These are phyloP conservation scores for Leptinotarsa haldemani DNA, from an alignment of 2,888 invertebrate genomes.

Conservation along the genomic window DNA sequence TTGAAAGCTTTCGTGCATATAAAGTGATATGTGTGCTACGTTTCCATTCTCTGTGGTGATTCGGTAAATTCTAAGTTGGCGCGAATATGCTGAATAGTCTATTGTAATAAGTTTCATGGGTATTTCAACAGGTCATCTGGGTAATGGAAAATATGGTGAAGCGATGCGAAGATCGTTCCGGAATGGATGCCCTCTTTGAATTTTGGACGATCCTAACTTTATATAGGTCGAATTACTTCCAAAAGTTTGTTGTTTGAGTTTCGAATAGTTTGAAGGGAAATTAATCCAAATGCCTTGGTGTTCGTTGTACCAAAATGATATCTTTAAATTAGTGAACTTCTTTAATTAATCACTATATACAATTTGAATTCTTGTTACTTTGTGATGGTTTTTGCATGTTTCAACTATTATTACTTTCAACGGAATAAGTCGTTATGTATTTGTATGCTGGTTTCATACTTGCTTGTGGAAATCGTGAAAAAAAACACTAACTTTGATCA, in stretches of 20 bases:
- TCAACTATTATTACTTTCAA: too few species aligned
- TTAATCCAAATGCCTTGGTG: not conserved
- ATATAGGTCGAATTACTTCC: constrained; percentile 7
- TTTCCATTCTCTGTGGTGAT: constrained; percentile 18
- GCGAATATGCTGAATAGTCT: constrained; percentile 19
- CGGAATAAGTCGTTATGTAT: too few species aligned
- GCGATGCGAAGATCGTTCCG: not conserved
- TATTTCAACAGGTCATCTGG: constrained; percentile 19
- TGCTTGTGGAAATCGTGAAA: too few species aligned
- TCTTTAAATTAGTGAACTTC: too few species aligned
- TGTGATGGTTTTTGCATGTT: too few species aligned
- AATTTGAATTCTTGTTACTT: too few species aligned
- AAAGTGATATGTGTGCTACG: constrained; percentile 17
- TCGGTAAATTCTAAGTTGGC: constrained; percentile 4
- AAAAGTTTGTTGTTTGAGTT: not conserved
- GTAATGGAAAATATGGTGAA: constrained; percentile 5
- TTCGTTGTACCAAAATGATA: not conserved
- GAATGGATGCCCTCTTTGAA: not conserved
- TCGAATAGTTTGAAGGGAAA: not conserved
- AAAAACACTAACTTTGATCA: too few species aligned
- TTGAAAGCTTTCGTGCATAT: constrained; percentile 4
- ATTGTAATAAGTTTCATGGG: constrained; percentile 16
- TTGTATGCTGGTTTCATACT: too few species aligned
- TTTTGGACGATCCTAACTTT: not conserved
- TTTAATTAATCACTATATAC: too few species aligned